Percentiles rank a stretch among this genome's conserved stretches.
These are phyloP conservation scores for Lacanobia wlatinum DNA, from an alignment of 2,888 invertebrate genomes.

Conservation along the genomic window DNA sequence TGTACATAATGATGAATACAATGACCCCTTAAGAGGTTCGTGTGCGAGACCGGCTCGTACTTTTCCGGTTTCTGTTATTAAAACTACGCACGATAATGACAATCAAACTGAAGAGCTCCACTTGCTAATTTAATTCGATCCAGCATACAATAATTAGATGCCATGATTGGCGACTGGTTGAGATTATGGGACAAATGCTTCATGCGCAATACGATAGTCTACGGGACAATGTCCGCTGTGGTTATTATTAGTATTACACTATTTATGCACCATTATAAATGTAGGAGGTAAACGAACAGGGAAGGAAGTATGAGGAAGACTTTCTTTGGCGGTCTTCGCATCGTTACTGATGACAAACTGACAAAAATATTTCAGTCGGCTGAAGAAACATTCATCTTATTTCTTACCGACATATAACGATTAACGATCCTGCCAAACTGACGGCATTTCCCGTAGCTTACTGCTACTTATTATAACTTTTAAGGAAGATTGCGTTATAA, in stretches of 20 bases:
- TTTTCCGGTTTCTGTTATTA: neutral
- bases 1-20: too few species aligned
- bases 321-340: neutral
- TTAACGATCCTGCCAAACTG: constrained; percentile 2
- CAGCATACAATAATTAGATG: neutral
- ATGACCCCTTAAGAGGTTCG: too few species aligned
- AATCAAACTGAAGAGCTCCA: neutral
- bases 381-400: constrained; percentile 4
- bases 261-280: too few species aligned
- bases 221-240: too few species aligned
- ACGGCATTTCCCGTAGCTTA: neutral
- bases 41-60: too few species aligned
- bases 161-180: neutral
- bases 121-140: neutral
- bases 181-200: neutral
- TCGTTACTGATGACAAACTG: constrained; percentile 1
- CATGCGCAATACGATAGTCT: neutral
- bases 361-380: constrained; percentile 4
- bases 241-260: neutral
- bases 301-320: constrained; percentile 1
- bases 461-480: neutral
- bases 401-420: neutral
- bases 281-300: neutral
- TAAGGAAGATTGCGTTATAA: too few species aligned
- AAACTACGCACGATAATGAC: neutral